Evolutionary conservation across 2,888 invertebrate genomes (phyloP).

Genomic region (Drosophila seclusa): DNA sequence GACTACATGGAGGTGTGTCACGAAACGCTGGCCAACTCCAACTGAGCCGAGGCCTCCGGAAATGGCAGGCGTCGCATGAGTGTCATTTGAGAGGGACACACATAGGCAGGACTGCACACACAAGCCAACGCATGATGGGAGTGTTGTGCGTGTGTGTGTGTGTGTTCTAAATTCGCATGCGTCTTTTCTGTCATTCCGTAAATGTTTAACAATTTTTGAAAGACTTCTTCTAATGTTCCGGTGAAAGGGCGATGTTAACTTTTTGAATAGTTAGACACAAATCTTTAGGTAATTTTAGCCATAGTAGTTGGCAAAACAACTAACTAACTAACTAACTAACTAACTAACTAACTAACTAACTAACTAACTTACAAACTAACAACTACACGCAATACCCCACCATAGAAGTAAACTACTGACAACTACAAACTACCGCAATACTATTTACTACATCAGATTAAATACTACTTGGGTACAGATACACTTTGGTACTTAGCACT

Average conservation of each 20-base stretch:
- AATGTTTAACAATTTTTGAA: constrained; percentile 47
- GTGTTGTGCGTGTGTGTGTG: constrained; percentile 2
- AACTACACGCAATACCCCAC: constrained; percentile 39
- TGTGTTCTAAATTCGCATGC: constrained; percentile 57
- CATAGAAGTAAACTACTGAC: constrained; percentile 41
- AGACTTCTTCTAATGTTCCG: constrained; percentile 39
- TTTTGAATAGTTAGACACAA: constrained; percentile 59
- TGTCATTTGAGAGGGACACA: constrained; percentile 71
- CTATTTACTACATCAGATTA: constrained; percentile 59
- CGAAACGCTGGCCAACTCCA: constrained; percentile 89
- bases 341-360: constrained; percentile 45
- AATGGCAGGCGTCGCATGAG: constrained; percentile 79
- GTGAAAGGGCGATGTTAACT: constrained; percentile 27
- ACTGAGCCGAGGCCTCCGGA: constrained; percentile 79
- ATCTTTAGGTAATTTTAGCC: constrained; percentile 58
- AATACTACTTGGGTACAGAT: constrained; percentile 29
- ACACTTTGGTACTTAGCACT: constrained; percentile 47
- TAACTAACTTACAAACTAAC: constrained; percentile 31
- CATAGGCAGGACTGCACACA: constrained; percentile 36
- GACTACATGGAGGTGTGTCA: constrained; percentile 98
- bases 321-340: constrained; percentile 38
- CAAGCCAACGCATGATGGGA: constrained; percentile 23
- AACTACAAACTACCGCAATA: constrained; percentile 43
- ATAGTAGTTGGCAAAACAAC: constrained; percentile 29
- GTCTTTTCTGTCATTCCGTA: constrained; percentile 63